Evolutionary conservation across 2,113 vertebrate genomes (phyloP).

Genomic region (Phodopus roborovskii): DNA sequence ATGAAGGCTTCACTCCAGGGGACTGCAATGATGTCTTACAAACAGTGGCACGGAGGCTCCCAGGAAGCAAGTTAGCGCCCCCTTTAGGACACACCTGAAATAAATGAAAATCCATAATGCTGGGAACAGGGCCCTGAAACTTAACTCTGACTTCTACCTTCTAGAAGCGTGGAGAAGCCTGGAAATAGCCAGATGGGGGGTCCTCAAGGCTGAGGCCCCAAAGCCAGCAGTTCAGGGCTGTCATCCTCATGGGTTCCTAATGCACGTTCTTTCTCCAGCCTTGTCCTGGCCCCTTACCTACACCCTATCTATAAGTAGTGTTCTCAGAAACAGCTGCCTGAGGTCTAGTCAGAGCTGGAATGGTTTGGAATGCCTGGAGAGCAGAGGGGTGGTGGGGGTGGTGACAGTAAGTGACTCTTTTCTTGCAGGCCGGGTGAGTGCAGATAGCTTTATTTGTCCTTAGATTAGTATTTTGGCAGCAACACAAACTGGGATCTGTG

Average conservation of each 20-base stretch:
- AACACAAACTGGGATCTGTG: background rate
- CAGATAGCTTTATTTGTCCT: constrained; percentile 19
- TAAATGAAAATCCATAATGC: background rate
- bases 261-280: background rate
- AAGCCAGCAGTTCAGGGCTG: background rate
- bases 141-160: background rate
- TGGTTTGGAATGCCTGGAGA: background rate
- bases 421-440: background rate
- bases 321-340: background rate
- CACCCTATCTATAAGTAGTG: background rate
- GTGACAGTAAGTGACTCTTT: background rate
- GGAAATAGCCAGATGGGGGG: background rate
- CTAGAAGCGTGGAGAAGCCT: background rate
- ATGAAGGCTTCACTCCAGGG: background rate
- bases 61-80: constrained; percentile 27
- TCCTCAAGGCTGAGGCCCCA: background rate
- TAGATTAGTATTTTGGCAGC: background rate
- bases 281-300: background rate
- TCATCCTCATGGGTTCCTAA: background rate
- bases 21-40: background rate
- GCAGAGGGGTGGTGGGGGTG: background rate
- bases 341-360: background rate
- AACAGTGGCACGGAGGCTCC: background rate
- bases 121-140: background rate
- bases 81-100: constrained; percentile 15